Conservation (phyloP, 2,797 vertebrate genomes). For the Mionectes olivaceus region DNA sequence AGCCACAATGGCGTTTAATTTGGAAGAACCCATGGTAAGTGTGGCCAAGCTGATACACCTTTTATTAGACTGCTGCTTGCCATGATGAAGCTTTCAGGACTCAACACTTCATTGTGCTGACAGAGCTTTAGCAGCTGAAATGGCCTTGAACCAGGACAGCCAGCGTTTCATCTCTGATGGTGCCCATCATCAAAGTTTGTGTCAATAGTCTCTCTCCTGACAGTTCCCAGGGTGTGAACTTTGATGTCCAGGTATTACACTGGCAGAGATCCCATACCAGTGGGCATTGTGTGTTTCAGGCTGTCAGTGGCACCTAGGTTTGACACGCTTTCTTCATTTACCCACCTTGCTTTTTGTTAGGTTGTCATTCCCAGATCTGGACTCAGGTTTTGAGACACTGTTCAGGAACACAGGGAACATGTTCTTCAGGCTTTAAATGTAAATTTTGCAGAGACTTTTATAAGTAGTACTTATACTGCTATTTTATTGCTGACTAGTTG, state of each 20-base stretch:
- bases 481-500: background rate
- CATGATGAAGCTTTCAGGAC: background rate
- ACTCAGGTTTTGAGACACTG: background rate
- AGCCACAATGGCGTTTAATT: background rate
- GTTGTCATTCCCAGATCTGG: background rate
- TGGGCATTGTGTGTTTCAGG: background rate
- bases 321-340: background rate
- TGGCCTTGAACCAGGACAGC: background rate
- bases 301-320: background rate
- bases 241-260: background rate
- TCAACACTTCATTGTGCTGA: background rate
- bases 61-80: background rate
- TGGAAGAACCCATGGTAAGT: background rate
- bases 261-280: background rate
- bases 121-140: background rate
- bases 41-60: background rate
- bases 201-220: background rate
- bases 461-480: background rate
- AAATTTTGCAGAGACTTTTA: background rate
- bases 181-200: background rate
- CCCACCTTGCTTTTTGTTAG: background rate
- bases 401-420: background rate
- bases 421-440: background rate
- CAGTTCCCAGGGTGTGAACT: background rate
- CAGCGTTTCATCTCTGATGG: background rate